phyloP scores from a whole-genome alignment of 2,888 invertebrate species.

The Cylloceria caligata region DNA sequence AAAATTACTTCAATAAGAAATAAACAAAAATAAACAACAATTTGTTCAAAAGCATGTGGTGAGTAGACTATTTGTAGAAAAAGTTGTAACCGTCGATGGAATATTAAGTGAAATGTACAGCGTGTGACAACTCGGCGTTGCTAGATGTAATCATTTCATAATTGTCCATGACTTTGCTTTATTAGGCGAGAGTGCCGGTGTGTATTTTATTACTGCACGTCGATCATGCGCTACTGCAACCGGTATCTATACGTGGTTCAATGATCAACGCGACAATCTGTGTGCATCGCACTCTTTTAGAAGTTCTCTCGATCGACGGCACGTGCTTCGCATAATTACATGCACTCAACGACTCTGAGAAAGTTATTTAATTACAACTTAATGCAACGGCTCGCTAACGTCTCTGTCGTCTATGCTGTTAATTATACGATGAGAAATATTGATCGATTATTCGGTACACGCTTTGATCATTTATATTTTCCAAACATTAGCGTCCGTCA shows the following conservation, averaged over 20 bases:
- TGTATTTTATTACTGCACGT: constrained; percentile 1
- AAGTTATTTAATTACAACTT: not conserved
- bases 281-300: not conserved
- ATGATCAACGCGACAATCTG: constrained; percentile 4
- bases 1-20: not conserved
- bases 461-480: constrained; percentile 31
- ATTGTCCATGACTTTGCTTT: constrained; percentile 34
- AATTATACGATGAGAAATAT: not conserved
- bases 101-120: not conserved
- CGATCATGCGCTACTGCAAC: not conserved
- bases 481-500: constrained; percentile 28
- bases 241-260: not conserved
- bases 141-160: not conserved
- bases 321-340: not conserved
- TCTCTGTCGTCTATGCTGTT: not conserved
- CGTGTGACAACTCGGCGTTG: not conserved
- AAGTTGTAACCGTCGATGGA: not conserved
- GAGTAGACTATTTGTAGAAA: not conserved
- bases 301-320: not conserved
- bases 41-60: not conserved
- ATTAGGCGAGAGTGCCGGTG: constrained; percentile 1
- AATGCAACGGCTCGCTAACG: not conserved
- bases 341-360: not conserved
- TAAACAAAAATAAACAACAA: no score
- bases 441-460: constrained; percentile 7